Evolutionary conservation across 2,113 vertebrate genomes (phyloP).

Genomic region (Edolisoma coerulescens): DNA sequence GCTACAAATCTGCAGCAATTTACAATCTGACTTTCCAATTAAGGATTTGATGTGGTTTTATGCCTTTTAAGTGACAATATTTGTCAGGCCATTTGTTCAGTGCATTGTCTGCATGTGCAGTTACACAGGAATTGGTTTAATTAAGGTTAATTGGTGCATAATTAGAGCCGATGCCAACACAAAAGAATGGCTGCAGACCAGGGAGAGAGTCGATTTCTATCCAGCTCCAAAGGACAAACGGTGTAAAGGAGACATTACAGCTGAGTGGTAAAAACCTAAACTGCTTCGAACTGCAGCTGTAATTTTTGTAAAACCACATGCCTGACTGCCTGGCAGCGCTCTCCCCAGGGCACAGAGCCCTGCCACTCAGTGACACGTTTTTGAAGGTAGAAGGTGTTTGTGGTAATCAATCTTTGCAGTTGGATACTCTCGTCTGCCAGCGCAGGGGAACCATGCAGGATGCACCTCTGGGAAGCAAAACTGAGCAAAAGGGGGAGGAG

Average conservation of each 20-base stretch:
- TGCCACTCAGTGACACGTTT: neutral
- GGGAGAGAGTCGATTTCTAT: slow-evolving; percentile 2
- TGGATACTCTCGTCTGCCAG: neutral
- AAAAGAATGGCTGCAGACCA: slow-evolving; percentile 55
- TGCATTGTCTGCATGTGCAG: slow-evolving; percentile 58
- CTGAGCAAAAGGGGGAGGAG: neutral
- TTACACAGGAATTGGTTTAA: slow-evolving; percentile 68
- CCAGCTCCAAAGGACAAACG: slow-evolving; percentile 37
- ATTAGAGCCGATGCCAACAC: slow-evolving; percentile 55
- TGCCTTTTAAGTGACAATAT: slow-evolving; percentile 67
- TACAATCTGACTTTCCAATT: slow-evolving; percentile 50
- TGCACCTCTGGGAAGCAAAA: neutral
- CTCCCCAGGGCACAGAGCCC: neutral
- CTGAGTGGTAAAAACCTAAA: neutral
- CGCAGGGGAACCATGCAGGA: neutral
- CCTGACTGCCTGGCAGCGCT: neutral
- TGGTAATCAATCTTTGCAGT: neutral
- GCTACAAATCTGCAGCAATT: slow-evolving; percentile 43
- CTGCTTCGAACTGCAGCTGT: neutral
- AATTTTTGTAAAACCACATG: neutral
- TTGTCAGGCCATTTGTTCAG: slow-evolving; percentile 72
- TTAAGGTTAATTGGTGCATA: slow-evolving; percentile 74
- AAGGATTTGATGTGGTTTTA: slow-evolving; percentile 52
- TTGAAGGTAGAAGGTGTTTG: neutral
- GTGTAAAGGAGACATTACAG: neutral